Conservation (phyloP, 2,113 vertebrate species). For the Chloebia gouldiae region DNA sequence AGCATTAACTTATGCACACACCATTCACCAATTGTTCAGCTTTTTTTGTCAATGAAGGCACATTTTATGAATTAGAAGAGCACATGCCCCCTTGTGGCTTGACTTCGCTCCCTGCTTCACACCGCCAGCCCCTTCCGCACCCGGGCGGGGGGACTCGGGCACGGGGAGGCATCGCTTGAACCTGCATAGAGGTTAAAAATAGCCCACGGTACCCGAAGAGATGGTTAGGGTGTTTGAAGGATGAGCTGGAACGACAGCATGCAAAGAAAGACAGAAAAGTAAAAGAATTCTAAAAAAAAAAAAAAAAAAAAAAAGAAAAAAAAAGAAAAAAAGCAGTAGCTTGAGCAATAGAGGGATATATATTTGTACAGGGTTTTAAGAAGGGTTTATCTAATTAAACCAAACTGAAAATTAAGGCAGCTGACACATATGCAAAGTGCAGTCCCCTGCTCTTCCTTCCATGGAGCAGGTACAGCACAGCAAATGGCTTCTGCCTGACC, state of each 20-base stretch:
- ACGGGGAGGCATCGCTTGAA: not conserved
- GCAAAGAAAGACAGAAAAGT: not conserved
- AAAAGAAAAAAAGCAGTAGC: not conserved
- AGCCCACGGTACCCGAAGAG: not conserved
- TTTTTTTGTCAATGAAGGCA: conserved; percentile 69
- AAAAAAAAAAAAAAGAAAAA: not conserved
- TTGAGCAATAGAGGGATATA: not conserved
- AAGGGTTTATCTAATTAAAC: not conserved
- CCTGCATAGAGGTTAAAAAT: not conserved
- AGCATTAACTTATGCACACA: conserved; percentile 32
- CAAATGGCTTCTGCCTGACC: conserved; percentile 47
- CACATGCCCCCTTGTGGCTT: conserved; percentile 65
- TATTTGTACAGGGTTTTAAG: not conserved
- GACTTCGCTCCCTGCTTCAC: conserved; percentile 5
- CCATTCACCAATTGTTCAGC: conserved; percentile 58
- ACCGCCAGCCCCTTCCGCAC: not conserved
- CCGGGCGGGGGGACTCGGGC: not conserved
- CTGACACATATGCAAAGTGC: not conserved
- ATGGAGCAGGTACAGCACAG: not conserved
- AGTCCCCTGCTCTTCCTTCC: not conserved
- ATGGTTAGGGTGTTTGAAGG: not conserved
- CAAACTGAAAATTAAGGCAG: not conserved
- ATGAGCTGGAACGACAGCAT: not conserved
- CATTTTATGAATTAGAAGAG: conserved; percentile 69
- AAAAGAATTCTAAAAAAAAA: not conserved